A percentile compares a stretch with the other conserved stretches of the same genome.
These are phyloP conservation scores for Diphyllodes magnificus DNA, from an alignment of 2,113 vertebrate species.

Conservation along the genomic window DNA sequence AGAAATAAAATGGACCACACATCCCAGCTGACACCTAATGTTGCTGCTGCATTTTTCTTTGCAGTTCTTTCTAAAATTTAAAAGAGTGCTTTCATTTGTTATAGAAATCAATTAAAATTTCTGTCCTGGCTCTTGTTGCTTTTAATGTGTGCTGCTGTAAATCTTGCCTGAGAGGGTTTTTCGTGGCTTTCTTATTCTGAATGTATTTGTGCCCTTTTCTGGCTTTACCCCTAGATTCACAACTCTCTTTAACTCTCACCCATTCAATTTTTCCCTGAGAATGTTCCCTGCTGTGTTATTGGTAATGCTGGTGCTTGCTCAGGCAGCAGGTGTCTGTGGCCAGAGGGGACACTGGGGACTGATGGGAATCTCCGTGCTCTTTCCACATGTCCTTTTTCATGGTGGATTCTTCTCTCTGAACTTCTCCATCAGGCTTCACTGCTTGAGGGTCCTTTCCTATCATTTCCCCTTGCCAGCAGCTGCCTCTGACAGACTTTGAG, in stretches of 20 bases:
- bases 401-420: background rate
- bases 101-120: background rate
- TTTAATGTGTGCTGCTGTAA: background rate
- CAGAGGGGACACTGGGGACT: background rate
- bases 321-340: background rate
- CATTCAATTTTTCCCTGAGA: background rate
- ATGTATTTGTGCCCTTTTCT: background rate
- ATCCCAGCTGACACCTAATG: background rate
- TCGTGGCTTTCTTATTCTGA: background rate
- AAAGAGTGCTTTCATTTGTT: background rate
- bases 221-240: background rate
- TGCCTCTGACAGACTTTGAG: background rate
- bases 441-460: background rate
- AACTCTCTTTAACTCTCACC: background rate
- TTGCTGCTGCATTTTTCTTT: background rate
- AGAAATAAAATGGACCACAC: background rate
- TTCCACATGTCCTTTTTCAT: rapidly evolving
- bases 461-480: background rate
- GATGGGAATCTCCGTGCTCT: background rate
- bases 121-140: background rate
- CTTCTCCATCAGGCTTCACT: background rate
- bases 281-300: background rate
- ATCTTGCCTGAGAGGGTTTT: background rate
- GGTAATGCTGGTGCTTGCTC: background rate
- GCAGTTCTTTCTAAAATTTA: background rate